Conservation (phyloP, 2,888 invertebrate genomes). For the Agriopis marginaria region DNA sequence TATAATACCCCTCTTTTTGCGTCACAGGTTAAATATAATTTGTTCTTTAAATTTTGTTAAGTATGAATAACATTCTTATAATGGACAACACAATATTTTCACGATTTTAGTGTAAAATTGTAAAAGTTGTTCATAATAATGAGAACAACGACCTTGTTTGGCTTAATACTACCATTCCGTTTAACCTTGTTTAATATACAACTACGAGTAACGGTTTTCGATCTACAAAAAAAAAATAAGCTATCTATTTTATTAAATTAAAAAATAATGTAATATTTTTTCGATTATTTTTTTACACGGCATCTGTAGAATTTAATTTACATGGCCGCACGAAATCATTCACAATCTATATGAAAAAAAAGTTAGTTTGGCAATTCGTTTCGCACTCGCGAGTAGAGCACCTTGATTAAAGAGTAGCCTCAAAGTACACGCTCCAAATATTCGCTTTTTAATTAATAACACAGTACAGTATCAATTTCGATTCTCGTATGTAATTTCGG, state of each 20-base stretch:
- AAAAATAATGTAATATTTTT: neutral
- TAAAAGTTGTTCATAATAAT: too few species aligned
- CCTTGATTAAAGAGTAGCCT: slow-evolving; percentile 63
- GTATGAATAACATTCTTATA: too few species aligned
- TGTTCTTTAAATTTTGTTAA: too few species aligned
- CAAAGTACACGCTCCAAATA: slow-evolving; percentile 65
- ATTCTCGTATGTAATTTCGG: slow-evolving; percentile 58
- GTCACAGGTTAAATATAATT: too few species aligned
- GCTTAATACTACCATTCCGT: too few species aligned
- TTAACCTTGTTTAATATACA: too few species aligned
- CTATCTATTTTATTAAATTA: neutral
- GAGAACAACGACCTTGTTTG: too few species aligned
- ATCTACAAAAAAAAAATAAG: neutral
- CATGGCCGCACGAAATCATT: slow-evolving; percentile 50
- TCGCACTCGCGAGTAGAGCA: slow-evolving; percentile 57
- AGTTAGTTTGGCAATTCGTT: slow-evolving; percentile 58
- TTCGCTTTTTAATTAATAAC: slow-evolving; percentile 61
- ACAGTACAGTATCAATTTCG: slow-evolving; percentile 59
- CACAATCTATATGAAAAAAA: slow-evolving; percentile 17
- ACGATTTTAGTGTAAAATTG: too few species aligned
- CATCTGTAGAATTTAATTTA: slow-evolving; percentile 50
- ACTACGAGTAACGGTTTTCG: too few species aligned
- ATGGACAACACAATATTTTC: too few species aligned
- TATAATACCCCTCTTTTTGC: too few species aligned
- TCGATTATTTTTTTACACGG: slow-evolving; percentile 3